Conservation (phyloP, 2,888 invertebrate genomes). For the Aricia artaxerxes region DNA sequence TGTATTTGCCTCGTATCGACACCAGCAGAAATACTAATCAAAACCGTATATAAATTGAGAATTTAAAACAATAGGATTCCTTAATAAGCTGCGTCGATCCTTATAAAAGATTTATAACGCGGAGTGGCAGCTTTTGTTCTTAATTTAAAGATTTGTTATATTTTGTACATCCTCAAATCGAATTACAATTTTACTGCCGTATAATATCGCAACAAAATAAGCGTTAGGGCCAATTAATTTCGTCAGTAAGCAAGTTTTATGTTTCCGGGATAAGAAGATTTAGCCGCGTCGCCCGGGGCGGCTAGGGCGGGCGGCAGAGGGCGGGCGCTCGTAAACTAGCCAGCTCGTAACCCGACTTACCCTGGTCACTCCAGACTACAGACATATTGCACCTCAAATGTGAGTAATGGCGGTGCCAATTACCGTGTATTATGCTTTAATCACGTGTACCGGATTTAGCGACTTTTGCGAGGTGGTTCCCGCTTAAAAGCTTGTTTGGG, state of each 20-base stretch:
- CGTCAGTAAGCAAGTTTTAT: constrained; percentile 75
- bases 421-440: constrained; percentile 10
- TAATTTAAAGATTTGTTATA: neutral
- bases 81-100: neutral
- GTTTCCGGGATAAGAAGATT: constrained; percentile 77
- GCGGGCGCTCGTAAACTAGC: constrained; percentile 62
- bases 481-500: neutral
- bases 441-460: constrained; percentile 8
- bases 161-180: neutral
- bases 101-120: neutral
- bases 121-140: neutral
- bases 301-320: constrained; percentile 46
- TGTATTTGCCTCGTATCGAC: constrained; percentile 47
- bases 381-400: constrained; percentile 31
- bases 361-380: constrained; percentile 54
- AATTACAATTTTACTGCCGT: constrained; percentile 55
- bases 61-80: constrained; percentile 22
- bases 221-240: constrained; percentile 76
- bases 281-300: constrained; percentile 67
- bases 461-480: neutral
- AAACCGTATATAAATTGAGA: constrained; percentile 48
- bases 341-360: constrained; percentile 64
- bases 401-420: constrained; percentile 18
- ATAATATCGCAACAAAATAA: constrained; percentile 63
- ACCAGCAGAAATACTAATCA: constrained; percentile 56